Conservation (phyloP, 2,888 invertebrate species). For the Spisula subtruncata region DNA sequence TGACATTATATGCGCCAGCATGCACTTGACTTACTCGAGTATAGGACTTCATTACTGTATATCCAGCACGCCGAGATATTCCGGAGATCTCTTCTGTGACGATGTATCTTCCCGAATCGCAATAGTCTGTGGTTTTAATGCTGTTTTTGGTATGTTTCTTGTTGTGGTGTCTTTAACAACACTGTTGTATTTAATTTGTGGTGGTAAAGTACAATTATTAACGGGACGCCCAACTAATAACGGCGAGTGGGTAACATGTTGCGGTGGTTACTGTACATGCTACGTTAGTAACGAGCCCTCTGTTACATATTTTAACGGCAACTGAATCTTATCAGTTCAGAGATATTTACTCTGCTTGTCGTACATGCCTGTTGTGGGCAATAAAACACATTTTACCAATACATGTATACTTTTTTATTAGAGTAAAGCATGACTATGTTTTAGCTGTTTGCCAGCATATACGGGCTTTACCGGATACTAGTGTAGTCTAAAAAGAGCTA, state of each 20-base stretch:
- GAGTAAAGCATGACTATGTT: too few species aligned
- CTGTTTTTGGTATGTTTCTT: constrained; percentile 39
- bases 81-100: constrained; percentile 24
- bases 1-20: constrained; percentile 31
- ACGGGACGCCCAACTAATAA: constrained; percentile 14
- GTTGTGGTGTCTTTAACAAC: constrained; percentile 38
- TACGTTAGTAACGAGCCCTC: not conserved
- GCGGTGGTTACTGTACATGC: not conserved
- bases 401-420: too few species aligned
- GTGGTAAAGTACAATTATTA: constrained; percentile 30
- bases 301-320: too few species aligned
- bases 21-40: constrained; percentile 47
- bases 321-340: too few species aligned
- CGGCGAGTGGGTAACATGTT: not conserved
- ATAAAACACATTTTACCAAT: too few species aligned
- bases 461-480: too few species aligned
- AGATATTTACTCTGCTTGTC: too few species aligned
- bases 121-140: constrained; percentile 42
- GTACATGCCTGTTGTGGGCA: too few species aligned
- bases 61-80: not conserved
- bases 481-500: too few species aligned
- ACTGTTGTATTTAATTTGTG: constrained; percentile 40
- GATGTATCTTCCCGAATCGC: constrained; percentile 30
- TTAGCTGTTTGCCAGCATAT: too few species aligned
- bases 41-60: constrained; percentile 41